Evolutionary conservation across 1,140 invertebrate genomes (phyloP), one percentile per base, ranked within the genome.

Genomic region (Drosophila teissieri): DNA sequence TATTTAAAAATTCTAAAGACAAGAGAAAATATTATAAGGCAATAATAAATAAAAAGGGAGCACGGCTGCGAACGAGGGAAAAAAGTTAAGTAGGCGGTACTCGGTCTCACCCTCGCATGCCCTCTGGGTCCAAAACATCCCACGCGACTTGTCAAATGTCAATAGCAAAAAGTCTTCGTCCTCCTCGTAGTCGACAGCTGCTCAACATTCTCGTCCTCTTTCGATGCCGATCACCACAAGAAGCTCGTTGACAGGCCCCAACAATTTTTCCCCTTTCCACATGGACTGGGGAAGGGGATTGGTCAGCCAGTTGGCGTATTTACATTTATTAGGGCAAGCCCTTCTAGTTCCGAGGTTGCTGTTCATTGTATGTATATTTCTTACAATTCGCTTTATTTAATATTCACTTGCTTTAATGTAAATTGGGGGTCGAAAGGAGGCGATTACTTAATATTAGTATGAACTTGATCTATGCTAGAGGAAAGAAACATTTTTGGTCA

Each of bases 111-210:
- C 22, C 3, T 22, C 62, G 42, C 15, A 45, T 73, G 73, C 67
- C 82, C 64, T 40, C 61, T 14, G 83, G 79, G 73, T 31, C 46
- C 45, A 61, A 62, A 40, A 44, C 58, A 51, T 46, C 68, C 81
- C 65, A 80, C 61, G 70, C 81, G 67, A 57, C 85, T 74, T 91
- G 88, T 91, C 88, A 91, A 91, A 91, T 81, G 88, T 91, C 88
- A 91, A 88, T 79, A 91, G 83, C 88, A 91, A 91, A 54, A 57
- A 64, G 54, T 84, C 22, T 42, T 73, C 67, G 17, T 48, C 39
- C 64, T 44, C 14, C 45, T 65, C 51, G 55, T 70, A 39, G 24
- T 51, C 74, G 62, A 81, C 82, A 86, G 82, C 78, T 81, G 69
- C 82, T 86, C 54, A 58, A 36, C 54, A 65, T 75, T 46, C 64